Conservation (phyloP, 2,888 invertebrate genomes). For the Dynastes tityus region DNA sequence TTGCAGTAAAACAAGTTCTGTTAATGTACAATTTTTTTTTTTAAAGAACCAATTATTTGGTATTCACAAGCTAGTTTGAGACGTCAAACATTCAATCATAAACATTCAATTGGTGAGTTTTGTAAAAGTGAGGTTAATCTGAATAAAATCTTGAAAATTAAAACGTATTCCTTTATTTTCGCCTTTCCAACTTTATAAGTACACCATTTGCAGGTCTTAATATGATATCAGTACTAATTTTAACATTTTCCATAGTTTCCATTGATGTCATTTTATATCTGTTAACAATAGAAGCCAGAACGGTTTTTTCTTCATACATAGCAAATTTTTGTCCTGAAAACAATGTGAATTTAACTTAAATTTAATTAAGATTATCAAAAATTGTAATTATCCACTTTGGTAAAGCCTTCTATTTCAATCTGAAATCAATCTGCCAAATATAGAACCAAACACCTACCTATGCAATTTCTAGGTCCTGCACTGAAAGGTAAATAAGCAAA, state of each 20-base stretch:
- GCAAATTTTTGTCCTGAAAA: constrained; percentile 61
- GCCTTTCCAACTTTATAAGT: constrained; percentile 55
- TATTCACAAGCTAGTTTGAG: no score
- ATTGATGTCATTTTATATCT: constrained; percentile 57
- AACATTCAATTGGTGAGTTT: neutral
- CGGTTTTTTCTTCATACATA: constrained; percentile 59
- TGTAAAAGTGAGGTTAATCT: no score
- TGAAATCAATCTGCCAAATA: neutral
- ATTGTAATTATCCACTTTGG: no score
- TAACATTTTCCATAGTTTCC: constrained; percentile 57
- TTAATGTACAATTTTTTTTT: no score
- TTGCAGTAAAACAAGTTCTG: no score
- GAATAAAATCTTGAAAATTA: neutral
- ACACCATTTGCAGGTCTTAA: constrained; percentile 58
- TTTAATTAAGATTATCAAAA: no score
- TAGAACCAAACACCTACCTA: constrained; percentile 18
- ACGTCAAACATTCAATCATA: no score
- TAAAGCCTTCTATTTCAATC: no score
- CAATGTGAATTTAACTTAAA: constrained; percentile 20
- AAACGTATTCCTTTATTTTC: neutral
- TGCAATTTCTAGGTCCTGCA: constrained; percentile 49
- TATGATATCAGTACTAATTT: constrained; percentile 54
- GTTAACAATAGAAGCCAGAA: constrained; percentile 58
- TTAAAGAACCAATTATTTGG: no score
- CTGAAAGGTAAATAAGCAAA: constrained; percentile 49